phyloP scores from a whole-genome alignment of 2,888 invertebrate species.

The Patella pellucida region DNA sequence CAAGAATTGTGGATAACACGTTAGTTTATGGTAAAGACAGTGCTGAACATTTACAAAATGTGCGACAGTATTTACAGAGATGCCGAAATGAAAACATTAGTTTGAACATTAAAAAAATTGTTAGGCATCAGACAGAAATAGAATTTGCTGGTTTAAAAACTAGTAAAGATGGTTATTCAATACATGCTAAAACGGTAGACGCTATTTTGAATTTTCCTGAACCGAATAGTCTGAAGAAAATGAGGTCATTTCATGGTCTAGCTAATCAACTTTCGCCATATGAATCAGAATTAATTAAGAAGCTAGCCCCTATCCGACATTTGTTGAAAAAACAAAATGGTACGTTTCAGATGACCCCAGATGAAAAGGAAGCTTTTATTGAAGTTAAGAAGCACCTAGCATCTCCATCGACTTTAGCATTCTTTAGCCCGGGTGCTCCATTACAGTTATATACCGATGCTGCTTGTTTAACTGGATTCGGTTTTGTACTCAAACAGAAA shows the following conservation, averaged over 20 bases:
- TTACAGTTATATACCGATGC: neutral
- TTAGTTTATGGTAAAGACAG: neutral
- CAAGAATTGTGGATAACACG: neutral
- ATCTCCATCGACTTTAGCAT: neutral
- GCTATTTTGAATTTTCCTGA: neutral
- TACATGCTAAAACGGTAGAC: neutral
- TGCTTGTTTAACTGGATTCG: neutral
- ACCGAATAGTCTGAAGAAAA: neutral
- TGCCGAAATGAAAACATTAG: neutral
- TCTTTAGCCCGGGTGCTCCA: neutral
- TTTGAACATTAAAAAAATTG: neutral
- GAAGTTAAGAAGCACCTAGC: neutral
- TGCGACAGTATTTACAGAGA: neutral
- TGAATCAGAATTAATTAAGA: neutral
- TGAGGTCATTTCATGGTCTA: neutral
- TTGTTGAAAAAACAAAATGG: neutral
- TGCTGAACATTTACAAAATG: neutral
- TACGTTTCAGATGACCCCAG: neutral
- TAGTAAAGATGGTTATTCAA: neutral
- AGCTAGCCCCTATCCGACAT: neutral
- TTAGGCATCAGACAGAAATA: neutral
- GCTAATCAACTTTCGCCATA: neutral
- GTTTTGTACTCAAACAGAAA: neutral
- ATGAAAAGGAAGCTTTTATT: neutral
- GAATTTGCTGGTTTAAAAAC: neutral